Conservation (phyloP, 2,888 invertebrate genomes). For the Chalcis sispes region DNA sequence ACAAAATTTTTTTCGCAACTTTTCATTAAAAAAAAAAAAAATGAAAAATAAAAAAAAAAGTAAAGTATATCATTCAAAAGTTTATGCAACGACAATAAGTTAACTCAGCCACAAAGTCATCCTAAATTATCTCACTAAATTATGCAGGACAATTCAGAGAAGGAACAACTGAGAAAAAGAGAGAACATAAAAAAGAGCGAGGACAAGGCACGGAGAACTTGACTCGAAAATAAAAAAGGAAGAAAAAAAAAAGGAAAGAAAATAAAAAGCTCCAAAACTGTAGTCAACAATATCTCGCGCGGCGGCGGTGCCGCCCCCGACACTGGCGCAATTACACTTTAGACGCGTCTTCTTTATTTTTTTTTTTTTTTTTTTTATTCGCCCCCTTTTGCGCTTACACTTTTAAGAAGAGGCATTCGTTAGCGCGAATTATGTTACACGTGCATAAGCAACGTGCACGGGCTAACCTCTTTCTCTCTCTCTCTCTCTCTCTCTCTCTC, state of each 20-base stretch:
- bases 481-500: background rate
- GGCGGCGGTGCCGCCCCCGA: too few species aligned
- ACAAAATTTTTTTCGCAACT: too few species aligned
- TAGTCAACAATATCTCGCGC: constrained; percentile 55
- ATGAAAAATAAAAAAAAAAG: too few species aligned
- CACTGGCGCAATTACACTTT: constrained; percentile 66
- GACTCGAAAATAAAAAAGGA: background rate
- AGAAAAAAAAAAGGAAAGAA: constrained; percentile 19
- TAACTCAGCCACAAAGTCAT: constrained; percentile 1
- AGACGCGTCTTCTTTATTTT: constrained; percentile 61
- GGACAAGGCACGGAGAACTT: background rate
- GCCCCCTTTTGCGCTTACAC: constrained; percentile 42
- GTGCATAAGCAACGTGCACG: constrained; percentile 2
- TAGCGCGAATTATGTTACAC: constrained; percentile 66
- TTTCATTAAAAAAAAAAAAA: too few species aligned
- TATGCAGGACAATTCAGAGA: constrained; percentile 37
- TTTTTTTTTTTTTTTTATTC: background rate
- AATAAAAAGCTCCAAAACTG: background rate
- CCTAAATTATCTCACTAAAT: constrained; percentile 52
- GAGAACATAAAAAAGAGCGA: background rate
- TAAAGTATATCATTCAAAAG: background rate
- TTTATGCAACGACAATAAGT: constrained; percentile 4
- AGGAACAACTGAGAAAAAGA: constrained; percentile 1
- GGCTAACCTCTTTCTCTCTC: background rate
- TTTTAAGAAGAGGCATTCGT: constrained; percentile 68